A percentile compares a stretch with the other conserved stretches of the same genome.
phyloP scores from a whole-genome alignment of 2,888 invertebrate species.

The Meteorus colon region DNA sequence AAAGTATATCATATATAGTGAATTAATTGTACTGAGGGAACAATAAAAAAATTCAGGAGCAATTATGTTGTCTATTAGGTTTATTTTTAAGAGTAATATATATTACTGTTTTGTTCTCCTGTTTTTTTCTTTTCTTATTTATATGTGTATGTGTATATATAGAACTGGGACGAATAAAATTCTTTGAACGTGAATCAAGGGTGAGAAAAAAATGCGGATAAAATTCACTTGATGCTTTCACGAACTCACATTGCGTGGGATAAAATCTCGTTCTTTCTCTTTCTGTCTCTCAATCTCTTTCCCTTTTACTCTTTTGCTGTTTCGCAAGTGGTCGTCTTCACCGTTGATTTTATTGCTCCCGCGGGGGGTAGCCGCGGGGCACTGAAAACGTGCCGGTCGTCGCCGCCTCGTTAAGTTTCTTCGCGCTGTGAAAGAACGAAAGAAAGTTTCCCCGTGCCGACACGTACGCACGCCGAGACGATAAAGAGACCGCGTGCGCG shows the following conservation, averaged over 20 bases:
- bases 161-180: constrained; percentile 4
- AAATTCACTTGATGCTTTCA: constrained; percentile 25
- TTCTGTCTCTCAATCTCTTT: neutral
- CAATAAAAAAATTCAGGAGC: neutral
- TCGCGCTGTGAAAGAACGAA: constrained; percentile 36
- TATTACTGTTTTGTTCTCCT: neutral
- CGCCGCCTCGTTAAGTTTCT: constrained; percentile 38
- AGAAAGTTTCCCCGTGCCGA: constrained; percentile 35
- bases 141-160: neutral
- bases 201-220: constrained; percentile 14
- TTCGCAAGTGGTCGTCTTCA: constrained; percentile 20
- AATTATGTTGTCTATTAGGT: neutral
- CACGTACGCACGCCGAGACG: constrained; percentile 31
- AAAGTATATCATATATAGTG: neutral
- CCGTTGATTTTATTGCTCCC: constrained; percentile 35
- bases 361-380: constrained; percentile 40
- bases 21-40: neutral
- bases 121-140: neutral
- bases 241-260: constrained; percentile 21
- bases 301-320: neutral
- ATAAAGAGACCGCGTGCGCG: constrained; percentile 22
- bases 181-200: constrained; percentile 8
- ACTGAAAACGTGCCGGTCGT: constrained; percentile 38
- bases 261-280: constrained; percentile 16
- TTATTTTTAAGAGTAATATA: neutral